A percentile compares a stretch with the other conserved stretches of the same genome.
Evolutionary conservation across 2,113 vertebrate species (phyloP).

Genomic region (Albula glossodonta): DNA sequence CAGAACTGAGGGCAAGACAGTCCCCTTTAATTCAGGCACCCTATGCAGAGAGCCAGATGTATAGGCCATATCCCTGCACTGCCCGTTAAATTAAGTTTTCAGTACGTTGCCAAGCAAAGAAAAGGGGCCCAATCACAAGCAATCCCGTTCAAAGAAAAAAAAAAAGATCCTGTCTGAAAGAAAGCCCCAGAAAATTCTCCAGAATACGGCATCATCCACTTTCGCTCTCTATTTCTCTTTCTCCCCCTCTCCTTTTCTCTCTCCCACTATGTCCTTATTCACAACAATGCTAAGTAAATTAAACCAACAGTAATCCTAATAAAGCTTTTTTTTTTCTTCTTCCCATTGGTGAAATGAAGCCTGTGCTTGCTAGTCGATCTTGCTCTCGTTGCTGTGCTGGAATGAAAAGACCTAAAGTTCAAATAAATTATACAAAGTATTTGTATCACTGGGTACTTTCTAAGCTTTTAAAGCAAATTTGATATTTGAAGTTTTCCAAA

Average conservation of each 20-base stretch:
- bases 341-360: conserved; percentile 61
- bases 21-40: conserved; percentile 79
- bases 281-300: conserved; percentile 71
- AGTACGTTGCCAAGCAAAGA: conserved; percentile 63
- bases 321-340: conserved; percentile 59
- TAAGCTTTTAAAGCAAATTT: not conserved
- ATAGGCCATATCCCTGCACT: conserved; percentile 74
- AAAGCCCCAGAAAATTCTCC: conserved; percentile 51
- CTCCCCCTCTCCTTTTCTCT: not conserved
- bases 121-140: conserved; percentile 58
- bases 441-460: conserved; percentile 1
- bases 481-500: not conserved
- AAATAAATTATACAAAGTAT: conserved; percentile 48
- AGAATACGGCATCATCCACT: conserved; percentile 57
- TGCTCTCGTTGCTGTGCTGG: conserved; percentile 47
- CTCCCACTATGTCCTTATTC: conserved; percentile 51
- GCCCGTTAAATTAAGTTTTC: conserved; percentile 83
- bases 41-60: conserved; percentile 72
- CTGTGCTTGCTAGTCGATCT: conserved; percentile 67
- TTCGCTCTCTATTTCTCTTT: conserved; percentile 33
- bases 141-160: conserved; percentile 63
- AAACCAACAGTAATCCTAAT: conserved; percentile 73
- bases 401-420: conserved; percentile 48
- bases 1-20: conserved; percentile 81
- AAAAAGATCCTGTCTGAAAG: conserved; percentile 58